phyloP scores from a whole-genome alignment of 2,888 invertebrate species.

The Conistra vaccinii region DNA sequence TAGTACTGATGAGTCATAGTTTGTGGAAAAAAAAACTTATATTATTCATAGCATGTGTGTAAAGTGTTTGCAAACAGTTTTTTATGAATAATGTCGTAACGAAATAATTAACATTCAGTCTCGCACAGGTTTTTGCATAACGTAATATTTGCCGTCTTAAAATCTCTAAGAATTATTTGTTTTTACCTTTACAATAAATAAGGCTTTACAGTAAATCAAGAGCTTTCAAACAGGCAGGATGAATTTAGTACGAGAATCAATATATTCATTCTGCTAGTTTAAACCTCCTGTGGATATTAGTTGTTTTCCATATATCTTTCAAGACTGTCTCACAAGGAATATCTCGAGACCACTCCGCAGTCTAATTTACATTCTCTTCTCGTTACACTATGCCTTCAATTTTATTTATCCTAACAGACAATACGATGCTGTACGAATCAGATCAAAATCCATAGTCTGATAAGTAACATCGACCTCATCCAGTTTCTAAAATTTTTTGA shows the following conservation, averaged over 20 bases:
- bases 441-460: neutral
- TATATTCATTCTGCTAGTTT: neutral
- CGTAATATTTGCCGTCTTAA: slow-evolving; percentile 10
- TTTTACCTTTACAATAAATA: neutral
- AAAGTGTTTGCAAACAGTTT: slow-evolving; percentile 29
- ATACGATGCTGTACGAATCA: neutral
- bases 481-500: neutral
- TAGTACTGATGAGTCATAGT: neutral
- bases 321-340: neutral
- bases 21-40: neutral
- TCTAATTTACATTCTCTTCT: neutral
- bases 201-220: no score
- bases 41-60: slow-evolving; percentile 1
- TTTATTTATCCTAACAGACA: neutral
- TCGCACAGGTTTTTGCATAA: slow-evolving; percentile 20
- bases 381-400: no score
- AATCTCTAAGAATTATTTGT: neutral
- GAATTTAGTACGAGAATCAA: neutral
- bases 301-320: neutral
- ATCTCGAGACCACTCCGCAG: neutral
- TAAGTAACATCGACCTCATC: neutral
- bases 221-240: neutral
- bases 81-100: slow-evolving; percentile 21
- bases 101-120: slow-evolving; percentile 35
- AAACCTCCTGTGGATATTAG: neutral